phyloP scores from a whole-genome alignment of 1,140 invertebrate species.

The Cecropterus lyciades region DNA sequence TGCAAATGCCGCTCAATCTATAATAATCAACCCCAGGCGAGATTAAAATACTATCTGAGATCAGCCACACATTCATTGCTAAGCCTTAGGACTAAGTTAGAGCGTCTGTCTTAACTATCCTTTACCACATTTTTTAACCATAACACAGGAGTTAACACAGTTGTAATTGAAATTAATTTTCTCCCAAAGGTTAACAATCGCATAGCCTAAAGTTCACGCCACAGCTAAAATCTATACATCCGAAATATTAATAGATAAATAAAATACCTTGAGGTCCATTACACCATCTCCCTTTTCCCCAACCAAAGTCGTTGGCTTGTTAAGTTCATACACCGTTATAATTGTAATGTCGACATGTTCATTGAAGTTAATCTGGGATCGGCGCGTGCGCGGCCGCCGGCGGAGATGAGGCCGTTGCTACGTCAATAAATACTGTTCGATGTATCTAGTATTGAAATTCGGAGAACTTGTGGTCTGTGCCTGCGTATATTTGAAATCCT shows the following conservation, averaged over 20 bases:
- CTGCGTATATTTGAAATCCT: background rate
- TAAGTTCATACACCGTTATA: conserved; percentile 49
- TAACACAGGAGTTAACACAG: too few species aligned
- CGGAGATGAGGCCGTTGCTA: conserved; percentile 33
- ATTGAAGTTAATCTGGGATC: conserved; percentile 53
- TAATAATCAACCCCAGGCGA: too few species aligned
- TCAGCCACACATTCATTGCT: too few species aligned
- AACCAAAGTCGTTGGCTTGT: background rate
- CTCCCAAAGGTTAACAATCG: too few species aligned
- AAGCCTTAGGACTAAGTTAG: too few species aligned
- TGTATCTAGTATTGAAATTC: conserved; percentile 1
- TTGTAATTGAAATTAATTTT: too few species aligned
- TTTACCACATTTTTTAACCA: too few species aligned
- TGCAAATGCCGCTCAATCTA: too few species aligned
- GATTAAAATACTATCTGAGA: background rate
- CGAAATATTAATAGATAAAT: too few species aligned
- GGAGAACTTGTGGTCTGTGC: background rate
- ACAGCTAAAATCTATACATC: too few species aligned
- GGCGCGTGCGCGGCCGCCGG: conserved; percentile 53
- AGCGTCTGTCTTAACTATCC: too few species aligned
- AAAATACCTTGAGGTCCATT: background rate
- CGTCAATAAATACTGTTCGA: conserved; percentile 18
- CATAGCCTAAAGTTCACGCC: too few species aligned
- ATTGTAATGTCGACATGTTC: conserved; percentile 47
- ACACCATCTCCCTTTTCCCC: background rate